These are phyloP conservation scores for Trichonephila clavata DNA, from an alignment of 1,140 invertebrate species.

Conservation along the genomic window DNA sequence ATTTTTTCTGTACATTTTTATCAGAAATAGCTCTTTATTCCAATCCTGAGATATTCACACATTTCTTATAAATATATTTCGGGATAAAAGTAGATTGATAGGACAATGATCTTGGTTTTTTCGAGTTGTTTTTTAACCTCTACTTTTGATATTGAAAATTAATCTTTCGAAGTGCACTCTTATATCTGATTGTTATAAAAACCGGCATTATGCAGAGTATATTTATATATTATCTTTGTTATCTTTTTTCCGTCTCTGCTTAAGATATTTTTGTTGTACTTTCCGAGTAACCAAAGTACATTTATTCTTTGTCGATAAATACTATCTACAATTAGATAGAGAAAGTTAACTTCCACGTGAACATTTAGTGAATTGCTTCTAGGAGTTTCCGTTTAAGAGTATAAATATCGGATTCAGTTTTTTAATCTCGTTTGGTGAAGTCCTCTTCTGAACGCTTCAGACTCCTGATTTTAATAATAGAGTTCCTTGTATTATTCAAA, in stretches of 20 bases:
- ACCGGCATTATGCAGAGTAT: neutral
- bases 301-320: neutral
- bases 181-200: neutral
- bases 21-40: no score
- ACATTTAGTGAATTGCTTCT: neutral
- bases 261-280: neutral
- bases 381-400: neutral
- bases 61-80: no score
- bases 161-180: neutral
- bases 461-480: no score
- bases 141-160: neutral
- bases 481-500: neutral
- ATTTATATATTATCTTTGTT: neutral
- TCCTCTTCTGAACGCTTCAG: neutral
- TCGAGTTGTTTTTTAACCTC: neutral
- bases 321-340: neutral
- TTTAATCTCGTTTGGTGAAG: neutral
- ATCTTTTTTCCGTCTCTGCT: neutral
- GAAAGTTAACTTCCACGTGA: constrained; percentile 3
- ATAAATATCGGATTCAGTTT: neutral
- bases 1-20: no score
- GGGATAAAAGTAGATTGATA: no score
- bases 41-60: no score
- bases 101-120: no score
- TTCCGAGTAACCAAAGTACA: neutral